Evolutionary conservation across 2,888 invertebrate genomes (phyloP).

Genomic region (Apamea sordens): DNA sequence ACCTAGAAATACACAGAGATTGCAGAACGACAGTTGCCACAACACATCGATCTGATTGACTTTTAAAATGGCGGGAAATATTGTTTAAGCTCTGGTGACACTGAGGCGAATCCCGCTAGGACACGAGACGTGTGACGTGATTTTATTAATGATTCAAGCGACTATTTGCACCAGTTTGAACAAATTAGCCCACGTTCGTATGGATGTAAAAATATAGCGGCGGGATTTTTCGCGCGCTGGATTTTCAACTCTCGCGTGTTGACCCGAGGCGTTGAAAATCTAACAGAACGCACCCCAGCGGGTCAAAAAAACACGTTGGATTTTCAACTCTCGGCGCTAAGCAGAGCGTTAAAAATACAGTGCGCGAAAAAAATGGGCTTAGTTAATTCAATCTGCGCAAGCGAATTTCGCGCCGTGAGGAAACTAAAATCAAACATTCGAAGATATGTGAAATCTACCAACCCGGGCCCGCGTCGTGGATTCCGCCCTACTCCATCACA

Average conservation of each 20-base stretch:
- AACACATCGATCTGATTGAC: conserved; percentile 63
- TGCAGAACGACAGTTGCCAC: conserved; percentile 43
- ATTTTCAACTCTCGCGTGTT: too few species aligned
- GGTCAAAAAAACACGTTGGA: too few species aligned
- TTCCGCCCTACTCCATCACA: not conserved
- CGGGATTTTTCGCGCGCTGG: too few species aligned
- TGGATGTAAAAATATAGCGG: too few species aligned
- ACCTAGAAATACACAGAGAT: conserved; percentile 44
- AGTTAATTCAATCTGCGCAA: too few species aligned
- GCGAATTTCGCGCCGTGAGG: not conserved
- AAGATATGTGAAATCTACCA: not conserved
- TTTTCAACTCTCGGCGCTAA: too few species aligned
- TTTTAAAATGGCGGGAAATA: conserved; percentile 41
- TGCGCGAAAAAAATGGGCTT: too few species aligned
- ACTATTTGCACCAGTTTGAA: not conserved
- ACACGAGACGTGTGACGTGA: not conserved
- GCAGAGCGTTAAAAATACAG: too few species aligned
- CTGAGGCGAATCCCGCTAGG: not conserved
- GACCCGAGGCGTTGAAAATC: too few species aligned
- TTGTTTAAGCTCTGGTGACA: not conserved
- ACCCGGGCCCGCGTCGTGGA: not conserved
- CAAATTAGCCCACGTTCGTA: not conserved
- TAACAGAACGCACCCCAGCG: too few species aligned
- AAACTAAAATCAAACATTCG: not conserved
- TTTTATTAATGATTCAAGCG: not conserved